Evolutionary conservation across 2,113 vertebrate genomes (phyloP), one percentile per base, ranked within the genome.

Genomic region (Syngnathus typhle): DNA sequence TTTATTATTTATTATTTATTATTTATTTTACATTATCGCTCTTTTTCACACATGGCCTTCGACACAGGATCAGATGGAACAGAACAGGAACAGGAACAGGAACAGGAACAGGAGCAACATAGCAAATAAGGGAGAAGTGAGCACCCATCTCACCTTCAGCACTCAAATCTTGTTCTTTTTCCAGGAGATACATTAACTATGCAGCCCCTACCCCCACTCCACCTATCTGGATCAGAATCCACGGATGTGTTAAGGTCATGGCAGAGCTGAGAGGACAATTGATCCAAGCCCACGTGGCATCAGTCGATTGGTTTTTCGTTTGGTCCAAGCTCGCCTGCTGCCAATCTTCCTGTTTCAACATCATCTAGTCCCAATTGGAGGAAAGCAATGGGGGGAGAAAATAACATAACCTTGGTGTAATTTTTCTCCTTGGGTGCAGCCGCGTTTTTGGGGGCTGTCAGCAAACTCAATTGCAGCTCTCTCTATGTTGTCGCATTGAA

Each of bases 11-110:
- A 27, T 27, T 27, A 27, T 74, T 37, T 18, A 18, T 67, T 70
- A 15, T 82, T 77, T 77, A 76, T 84, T 58, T 80, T 54, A 38
- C 70, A 66, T 80, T 84, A 77, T 75, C 75, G 72, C 32, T 44
- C 47, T 74, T 77, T 73, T 32, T 79, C 59, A 76, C 19, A 43
- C 76, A 21, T 47, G 72, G 60, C 65, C 11, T 67, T 64, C 1
- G 1, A 54, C 47, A 55, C 7, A 6, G 18, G 6, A 49, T 82
- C 64, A 79, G 74, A 79, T 72, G 65, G 77, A 64, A 75, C 68
- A 75, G 61, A 38, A 47, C n/a, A 64, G 74, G 61, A 38, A 47
- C n/a, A 64, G 15, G 23, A 58, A n/a, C n/a, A n/a, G n/a, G 61
- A 38, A 47, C n/a, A 64, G 74, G 61, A 38, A 47, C n/a, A 64